Evolutionary conservation across 2,113 vertebrate genomes (phyloP).

Genomic region (Atractosteus spatula): DNA sequence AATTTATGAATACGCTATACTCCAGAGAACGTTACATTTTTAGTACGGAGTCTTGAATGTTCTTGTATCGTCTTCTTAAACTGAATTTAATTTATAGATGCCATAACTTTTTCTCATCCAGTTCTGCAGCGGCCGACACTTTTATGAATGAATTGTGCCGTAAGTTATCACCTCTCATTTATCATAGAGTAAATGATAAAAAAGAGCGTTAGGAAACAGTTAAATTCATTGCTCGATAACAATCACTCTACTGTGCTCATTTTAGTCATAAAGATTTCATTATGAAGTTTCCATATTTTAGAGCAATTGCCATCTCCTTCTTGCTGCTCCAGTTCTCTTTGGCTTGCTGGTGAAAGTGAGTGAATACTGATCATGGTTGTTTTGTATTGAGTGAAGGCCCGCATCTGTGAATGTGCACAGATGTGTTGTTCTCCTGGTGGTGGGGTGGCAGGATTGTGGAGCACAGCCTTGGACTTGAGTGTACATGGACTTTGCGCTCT

Average conservation of each 20-base stretch:
- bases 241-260: slow-evolving; percentile 36
- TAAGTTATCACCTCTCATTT: slow-evolving; percentile 34
- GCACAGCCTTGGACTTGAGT: too few species aligned
- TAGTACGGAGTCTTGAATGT: slow-evolving; percentile 29
- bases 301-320: slow-evolving; percentile 23
- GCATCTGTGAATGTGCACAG: too few species aligned
- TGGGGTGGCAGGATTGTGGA: too few species aligned
- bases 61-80: slow-evolving; percentile 31
- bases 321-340: slow-evolving; percentile 15
- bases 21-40: slow-evolving; percentile 5
- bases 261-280: slow-evolving; percentile 40
- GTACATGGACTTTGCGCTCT: too few species aligned
- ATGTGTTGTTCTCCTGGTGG: too few species aligned
- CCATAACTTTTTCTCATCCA: slow-evolving; percentile 40
- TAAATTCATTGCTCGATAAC: slow-evolving; percentile 42
- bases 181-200: slow-evolving; percentile 19
- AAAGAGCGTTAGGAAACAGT: slow-evolving; percentile 33
- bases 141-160: slow-evolving; percentile 49
- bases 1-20: neutral
- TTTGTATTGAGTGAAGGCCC: slow-evolving; percentile 15
- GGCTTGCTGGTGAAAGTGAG: slow-evolving; percentile 31
- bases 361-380: slow-evolving; percentile 36
- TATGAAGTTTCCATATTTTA: slow-evolving; percentile 46
- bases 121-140: slow-evolving; percentile 41
- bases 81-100: slow-evolving; percentile 47